Conservation (phyloP, 2,113 vertebrate genomes). For the Siniperca knerii region DNA sequence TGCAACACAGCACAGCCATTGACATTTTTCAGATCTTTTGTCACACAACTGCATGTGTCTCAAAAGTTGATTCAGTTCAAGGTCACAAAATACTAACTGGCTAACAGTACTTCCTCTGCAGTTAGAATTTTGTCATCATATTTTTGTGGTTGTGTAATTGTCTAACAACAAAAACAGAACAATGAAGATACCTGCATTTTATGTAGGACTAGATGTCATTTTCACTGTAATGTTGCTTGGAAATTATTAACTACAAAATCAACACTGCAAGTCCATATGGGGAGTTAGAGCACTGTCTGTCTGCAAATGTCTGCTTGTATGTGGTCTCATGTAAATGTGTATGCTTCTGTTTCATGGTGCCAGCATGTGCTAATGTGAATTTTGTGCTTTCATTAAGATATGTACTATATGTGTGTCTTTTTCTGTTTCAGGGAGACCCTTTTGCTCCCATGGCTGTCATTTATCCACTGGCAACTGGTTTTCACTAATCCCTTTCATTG, state of each 20-base stretch:
- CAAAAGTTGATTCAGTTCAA: neutral
- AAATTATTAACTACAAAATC: neutral
- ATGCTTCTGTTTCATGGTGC: slow-evolving; percentile 19
- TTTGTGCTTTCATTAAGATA: neutral
- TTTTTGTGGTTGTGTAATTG: neutral
- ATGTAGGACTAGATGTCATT: neutral
- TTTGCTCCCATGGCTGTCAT: slow-evolving; percentile 56
- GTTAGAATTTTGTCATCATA: neutral
- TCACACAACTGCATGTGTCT: neutral
- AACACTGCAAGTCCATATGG: neutral
- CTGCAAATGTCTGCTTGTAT: slow-evolving; percentile 2
- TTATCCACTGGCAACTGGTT: slow-evolving; percentile 65
- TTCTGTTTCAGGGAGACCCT: slow-evolving; percentile 27
- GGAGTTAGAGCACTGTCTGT: neutral
- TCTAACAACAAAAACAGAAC: neutral
- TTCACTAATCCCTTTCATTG: slow-evolving; percentile 66
- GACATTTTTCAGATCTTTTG: neutral
- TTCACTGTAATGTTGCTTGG: neutral
- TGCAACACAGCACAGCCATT: neutral
- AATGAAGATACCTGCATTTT: neutral
- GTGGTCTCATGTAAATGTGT: neutral
- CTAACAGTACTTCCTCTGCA: neutral
- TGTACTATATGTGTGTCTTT: neutral
- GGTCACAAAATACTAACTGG: neutral
- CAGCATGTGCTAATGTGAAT: slow-evolving; percentile 2